Percentiles rank a stretch among this genome's conserved stretches.
Evolutionary conservation across 2,888 invertebrate genomes (phyloP).

Genomic region (Amiota mariae): DNA sequence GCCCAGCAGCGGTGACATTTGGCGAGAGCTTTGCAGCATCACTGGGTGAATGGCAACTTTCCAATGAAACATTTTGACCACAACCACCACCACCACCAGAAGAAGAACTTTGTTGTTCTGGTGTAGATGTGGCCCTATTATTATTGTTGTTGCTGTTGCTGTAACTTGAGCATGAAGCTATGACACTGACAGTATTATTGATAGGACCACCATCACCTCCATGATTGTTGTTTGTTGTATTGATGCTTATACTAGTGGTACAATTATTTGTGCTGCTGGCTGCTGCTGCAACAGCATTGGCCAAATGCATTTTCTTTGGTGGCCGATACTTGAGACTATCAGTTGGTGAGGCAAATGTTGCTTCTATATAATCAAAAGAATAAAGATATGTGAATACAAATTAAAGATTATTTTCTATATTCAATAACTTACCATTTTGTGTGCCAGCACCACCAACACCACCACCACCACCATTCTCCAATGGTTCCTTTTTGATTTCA

Average conservation of each 20-base stretch:
- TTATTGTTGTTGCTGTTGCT: conserved; percentile 29
- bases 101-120: conserved; percentile 18
- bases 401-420: background rate
- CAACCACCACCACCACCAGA: too few relatives aligned
- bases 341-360: conserved; percentile 66
- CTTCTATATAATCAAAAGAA: conserved; percentile 43
- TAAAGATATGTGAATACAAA: background rate
- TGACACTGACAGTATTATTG: conserved; percentile 59
- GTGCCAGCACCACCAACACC: conserved; percentile 43
- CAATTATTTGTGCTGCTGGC: conserved; percentile 45
- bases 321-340: conserved; percentile 69
- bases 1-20: conserved; percentile 68
- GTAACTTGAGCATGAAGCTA: conserved; percentile 62
- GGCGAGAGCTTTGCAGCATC: conserved; percentile 73
- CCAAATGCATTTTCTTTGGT: conserved; percentile 70
- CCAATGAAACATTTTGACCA: background rate
- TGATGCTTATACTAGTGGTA: conserved; percentile 13
- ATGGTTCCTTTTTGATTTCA: conserved; percentile 64
- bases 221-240: conserved; percentile 32
- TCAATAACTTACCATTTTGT: conserved; percentile 50
- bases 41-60: conserved; percentile 60
- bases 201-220: background rate
- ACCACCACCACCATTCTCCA: conserved; percentile 50
- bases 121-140: conserved; percentile 20
- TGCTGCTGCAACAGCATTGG: conserved; percentile 68